These are phyloP conservation scores for Tachina lurida DNA, from an alignment of 2,888 invertebrate species.

Conservation along the genomic window DNA sequence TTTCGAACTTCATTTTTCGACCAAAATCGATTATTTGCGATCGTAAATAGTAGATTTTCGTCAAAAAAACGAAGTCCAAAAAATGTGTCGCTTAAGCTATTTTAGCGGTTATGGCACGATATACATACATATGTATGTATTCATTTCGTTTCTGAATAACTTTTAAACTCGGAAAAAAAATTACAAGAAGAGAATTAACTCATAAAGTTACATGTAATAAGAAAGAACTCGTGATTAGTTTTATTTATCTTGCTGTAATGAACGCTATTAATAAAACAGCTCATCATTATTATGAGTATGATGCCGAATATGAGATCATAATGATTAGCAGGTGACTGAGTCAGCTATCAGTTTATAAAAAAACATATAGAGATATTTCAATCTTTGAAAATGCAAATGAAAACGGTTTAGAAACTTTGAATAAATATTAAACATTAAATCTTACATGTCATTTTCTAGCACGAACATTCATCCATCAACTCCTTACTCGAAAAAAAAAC, in stretches of 20 bases:
- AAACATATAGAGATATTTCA: not conserved
- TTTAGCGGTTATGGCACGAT: no score
- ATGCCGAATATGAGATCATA: slow-evolving; percentile 6
- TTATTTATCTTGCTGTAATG: not conserved
- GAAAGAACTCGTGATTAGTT: slow-evolving; percentile 6
- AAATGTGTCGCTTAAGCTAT: no score
- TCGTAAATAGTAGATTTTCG: no score
- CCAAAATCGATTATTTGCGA: no score
- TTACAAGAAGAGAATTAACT: not conserved
- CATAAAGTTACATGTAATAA: slow-evolving; percentile 15
- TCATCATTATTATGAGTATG: slow-evolving; percentile 7
- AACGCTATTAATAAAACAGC: not conserved
- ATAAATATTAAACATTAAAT: not conserved
- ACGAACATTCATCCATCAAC: no score
- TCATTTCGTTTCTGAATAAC: not conserved
- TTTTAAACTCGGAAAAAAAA: slow-evolving; percentile 15
- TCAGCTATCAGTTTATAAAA: not conserved
- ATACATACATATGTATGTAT: no score
- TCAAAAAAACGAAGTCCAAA: no score
- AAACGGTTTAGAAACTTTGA: not conserved
- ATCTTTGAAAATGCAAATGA: slow-evolving; percentile 1
- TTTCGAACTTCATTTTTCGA: no score
- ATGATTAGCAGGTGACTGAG: not conserved
- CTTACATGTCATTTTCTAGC: not conserved
- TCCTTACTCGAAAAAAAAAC: no score